Conservation (phyloP, 2,888 invertebrate species). For the Carterocephalus palaemon region DNA sequence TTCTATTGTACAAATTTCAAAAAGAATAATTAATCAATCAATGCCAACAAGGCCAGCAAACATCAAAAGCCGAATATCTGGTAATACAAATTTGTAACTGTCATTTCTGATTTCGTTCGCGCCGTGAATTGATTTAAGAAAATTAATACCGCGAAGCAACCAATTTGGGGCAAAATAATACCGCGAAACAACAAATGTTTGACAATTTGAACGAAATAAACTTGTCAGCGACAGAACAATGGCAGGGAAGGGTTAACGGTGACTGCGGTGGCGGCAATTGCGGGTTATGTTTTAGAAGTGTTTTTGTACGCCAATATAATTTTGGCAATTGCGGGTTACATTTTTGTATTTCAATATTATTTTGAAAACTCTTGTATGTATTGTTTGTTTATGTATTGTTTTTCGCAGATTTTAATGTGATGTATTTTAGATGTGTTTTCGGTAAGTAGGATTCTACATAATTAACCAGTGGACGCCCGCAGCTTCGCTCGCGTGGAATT, state of each 20-base stretch:
- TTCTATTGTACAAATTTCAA: too few species aligned
- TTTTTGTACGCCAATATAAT: too few species aligned
- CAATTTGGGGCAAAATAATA: conserved; percentile 7
- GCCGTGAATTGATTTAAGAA: conserved; percentile 6
- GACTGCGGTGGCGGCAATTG: background rate
- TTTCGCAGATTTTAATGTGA: too few species aligned
- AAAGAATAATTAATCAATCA: background rate
- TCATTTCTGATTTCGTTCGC: background rate
- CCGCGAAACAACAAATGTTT: conserved; percentile 3
- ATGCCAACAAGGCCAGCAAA: background rate
- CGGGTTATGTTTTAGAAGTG: background rate
- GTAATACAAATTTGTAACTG: conserved; percentile 6
- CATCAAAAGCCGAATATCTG: background rate
- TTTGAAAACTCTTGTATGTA: too few species aligned
- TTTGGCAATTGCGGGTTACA: too few species aligned
- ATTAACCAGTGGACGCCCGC: too few species aligned
- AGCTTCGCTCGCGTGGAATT: too few species aligned
- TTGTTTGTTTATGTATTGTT: too few species aligned
- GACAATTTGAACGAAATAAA: conserved; percentile 10
- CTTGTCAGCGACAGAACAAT: conserved; percentile 10
- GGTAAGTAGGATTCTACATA: too few species aligned
- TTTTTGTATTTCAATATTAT: too few species aligned
- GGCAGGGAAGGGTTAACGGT: conserved; percentile 1
- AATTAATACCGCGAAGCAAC: conserved; percentile 3
- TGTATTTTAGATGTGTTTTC: too few species aligned